These are phyloP conservation scores for Micoletzkya japonica DNA, from an alignment of 2,888 invertebrate genomes.

Conservation along the genomic window DNA sequence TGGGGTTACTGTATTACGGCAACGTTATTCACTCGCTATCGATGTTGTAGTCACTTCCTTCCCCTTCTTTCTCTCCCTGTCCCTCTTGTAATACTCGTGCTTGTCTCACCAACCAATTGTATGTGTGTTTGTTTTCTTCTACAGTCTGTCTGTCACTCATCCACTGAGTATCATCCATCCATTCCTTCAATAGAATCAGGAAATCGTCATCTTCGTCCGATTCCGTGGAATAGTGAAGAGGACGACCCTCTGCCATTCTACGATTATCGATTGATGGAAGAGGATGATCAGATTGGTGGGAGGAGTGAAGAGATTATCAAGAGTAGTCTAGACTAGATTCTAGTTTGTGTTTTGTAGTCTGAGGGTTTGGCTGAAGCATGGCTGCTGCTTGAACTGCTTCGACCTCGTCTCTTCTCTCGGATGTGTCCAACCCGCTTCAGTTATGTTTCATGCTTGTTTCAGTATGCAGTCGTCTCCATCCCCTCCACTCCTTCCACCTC, in stretches of 20 bases:
- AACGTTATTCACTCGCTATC: background rate
- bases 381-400: too few relatives aligned
- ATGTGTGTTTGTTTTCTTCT: constrained; percentile 3
- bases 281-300: constrained; percentile 15
- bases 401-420: too few relatives aligned
- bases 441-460: too few relatives aligned
- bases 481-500: background rate
- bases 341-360: too few relatives aligned
- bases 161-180: too few relatives aligned
- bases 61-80: background rate
- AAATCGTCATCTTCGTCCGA: constrained; percentile 15
- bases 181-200: too few relatives aligned
- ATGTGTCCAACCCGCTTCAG: too few relatives aligned
- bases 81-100: background rate
- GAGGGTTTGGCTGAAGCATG: too few relatives aligned
- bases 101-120: background rate
- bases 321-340: too few relatives aligned
- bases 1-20: background rate
- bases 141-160: too few relatives aligned
- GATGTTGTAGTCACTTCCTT: background rate
- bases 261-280: constrained; percentile 21
- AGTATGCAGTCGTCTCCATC: background rate
- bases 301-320: too few relatives aligned
- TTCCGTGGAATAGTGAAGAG: constrained; percentile 32
- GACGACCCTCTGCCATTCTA: constrained; percentile 59